Base-by-base conservation (phyloP, 2,113 vertebrate species). In the Rousettus leschenaultii region DNA sequence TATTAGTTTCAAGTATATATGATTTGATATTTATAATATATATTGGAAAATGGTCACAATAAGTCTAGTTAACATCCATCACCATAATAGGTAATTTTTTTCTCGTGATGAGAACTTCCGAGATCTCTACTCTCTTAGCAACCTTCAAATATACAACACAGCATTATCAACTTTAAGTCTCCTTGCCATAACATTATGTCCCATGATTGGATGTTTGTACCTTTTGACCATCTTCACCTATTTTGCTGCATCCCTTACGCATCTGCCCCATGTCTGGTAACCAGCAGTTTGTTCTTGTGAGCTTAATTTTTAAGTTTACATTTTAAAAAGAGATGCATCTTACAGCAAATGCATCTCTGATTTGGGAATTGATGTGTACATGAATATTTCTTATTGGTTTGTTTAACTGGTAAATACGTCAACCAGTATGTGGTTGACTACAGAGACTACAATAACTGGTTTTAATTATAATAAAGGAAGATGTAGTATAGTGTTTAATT, bases 401-500 rank as follows among this genome's bases (percentile, higher is more conserved):
- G 16, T 55, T 91, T 45, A 45, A 53, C 16, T 89, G 57, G 53
- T 79, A 57, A n/a, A 53, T 83, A 7, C 74, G 26, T 84, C 38
- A 84, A 68, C 51, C 19, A 33, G 79, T 89, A 45, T 63, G 19
- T 45, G 10, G 12, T 86, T 92, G 92, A 68, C 38, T n/a, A 51
- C 53, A 16, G 35, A 55, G 40, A 55, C 18, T 75, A 19, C 40
- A 59, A 43, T 92, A 86, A 43, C 21, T 43, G 53, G 10, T 53
- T 89, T 94, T 84, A 40, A 26, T 53, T 92, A 89, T 92, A 28
- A 70, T 92, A 45, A 82, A 89, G 77, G 53, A 40, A 83, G 74
- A 35, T 26, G 7, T 7, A 82, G 1, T 24, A 51, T 0, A 70
- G 1, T 18, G 8, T 63, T 70, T 51, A 77, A 87, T 19, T 74